Conservation (phyloP, 2,113 vertebrate genomes). For the Oryzias javanicus region DNA sequence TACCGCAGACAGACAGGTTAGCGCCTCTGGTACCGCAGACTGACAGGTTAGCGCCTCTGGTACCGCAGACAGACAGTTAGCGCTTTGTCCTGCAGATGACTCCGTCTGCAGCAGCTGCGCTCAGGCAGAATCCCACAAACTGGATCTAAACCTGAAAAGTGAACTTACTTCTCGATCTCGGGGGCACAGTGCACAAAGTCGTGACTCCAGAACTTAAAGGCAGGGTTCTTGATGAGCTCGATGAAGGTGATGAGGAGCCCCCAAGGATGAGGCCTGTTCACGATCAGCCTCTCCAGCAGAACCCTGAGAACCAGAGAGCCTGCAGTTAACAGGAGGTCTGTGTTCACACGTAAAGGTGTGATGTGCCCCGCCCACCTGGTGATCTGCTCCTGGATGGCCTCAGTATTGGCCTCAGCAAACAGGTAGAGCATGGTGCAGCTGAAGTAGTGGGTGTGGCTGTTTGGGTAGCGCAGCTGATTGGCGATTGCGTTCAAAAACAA, state of each 20-base stretch:
- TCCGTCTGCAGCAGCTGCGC: no score
- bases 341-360: accelerated
- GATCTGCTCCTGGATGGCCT: constrained; percentile 99
- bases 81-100: no score
- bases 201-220: constrained; percentile 99
- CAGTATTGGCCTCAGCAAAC: constrained; percentile 97
- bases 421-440: constrained; percentile 99
- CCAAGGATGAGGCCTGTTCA: constrained; percentile 99
- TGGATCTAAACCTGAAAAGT: neutral
- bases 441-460: constrained; percentile 99
- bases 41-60: no score
- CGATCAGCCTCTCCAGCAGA: constrained; percentile 95
- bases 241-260: constrained; percentile 99
- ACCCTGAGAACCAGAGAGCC: constrained; percentile 76
- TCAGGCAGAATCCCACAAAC: no score
- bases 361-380: constrained; percentile 78
- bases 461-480: constrained; percentile 98
- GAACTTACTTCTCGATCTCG: constrained; percentile 96
- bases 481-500: constrained; percentile 98
- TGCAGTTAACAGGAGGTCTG: neutral
- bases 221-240: constrained; percentile 98
- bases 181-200: constrained; percentile 99
- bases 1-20: no score
- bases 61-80: no score
- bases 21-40: no score